Evolutionary conservation across 1,140 invertebrate species (phyloP), one percentile per base, ranked within the genome.

Genomic region (Bombus ignitus): DNA sequence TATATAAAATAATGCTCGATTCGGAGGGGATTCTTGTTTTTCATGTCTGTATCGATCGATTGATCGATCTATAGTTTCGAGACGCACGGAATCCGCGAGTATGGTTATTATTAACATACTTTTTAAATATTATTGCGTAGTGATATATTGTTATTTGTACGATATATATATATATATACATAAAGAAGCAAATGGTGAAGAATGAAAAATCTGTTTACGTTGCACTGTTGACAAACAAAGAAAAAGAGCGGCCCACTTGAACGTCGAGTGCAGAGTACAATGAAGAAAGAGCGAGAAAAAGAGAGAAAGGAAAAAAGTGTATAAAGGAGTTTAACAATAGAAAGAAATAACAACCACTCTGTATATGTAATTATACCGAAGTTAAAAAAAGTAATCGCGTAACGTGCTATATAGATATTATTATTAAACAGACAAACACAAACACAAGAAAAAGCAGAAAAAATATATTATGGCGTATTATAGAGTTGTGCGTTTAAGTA

Each of bases 401-500:
- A 89, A 89, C 91, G 86, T 88, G 87, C 89, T 92, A 59, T 92
- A 72, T 72, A 90, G 91, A 87, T 89, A 91, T 90, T 91, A 90
- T 65, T 62, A 65, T 62, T 77, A 62, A 76, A 76, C 74, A 59
- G 47, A 76, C 74, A 77, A 28, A 59, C 75, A 39, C 32, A 70
- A 18, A 25, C 15, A n/a, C 18, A 39, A 62, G 39, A 37, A 62
- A 76, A 37, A 57, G 6, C 35, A 39, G 37, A 77, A 47, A n/a
- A 62, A 83, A 71, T 65, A 44, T 82, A 82, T 88, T 85, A 90
- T 88, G 89, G 81, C 90, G 86, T 91, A 92, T 83, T 90, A 90
- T 93, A 92, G 90, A 42, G 37, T 91, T 88, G 90, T 88, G 92
- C 92, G 87, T 92, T 93, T 89, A 81, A 88, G 88, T 91, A 91